Percentiles rank a stretch among this genome's conserved stretches.
Evolutionary conservation across 2,888 invertebrate genomes (phyloP).

Genomic region (Drosophila recens): DNA sequence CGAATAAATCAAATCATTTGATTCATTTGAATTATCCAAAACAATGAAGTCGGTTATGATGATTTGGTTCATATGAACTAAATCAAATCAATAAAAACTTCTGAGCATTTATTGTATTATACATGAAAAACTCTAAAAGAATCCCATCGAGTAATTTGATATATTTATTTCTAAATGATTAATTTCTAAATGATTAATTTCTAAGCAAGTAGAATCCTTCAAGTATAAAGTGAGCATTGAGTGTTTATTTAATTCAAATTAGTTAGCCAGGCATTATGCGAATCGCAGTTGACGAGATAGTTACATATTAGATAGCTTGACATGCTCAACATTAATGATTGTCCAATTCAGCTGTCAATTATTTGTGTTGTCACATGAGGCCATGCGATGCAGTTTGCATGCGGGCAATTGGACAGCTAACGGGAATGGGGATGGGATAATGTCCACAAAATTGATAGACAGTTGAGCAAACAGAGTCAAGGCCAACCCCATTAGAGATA

Average conservation of each 20-base stretch:
- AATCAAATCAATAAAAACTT: too few relatives aligned
- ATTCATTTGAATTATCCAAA: too few relatives aligned
- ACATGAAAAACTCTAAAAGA: too few relatives aligned
- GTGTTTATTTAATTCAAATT: conserved; percentile 7
- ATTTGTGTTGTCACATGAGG: conserved; percentile 45
- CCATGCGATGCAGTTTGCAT: conserved; percentile 55
- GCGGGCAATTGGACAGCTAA: conserved; percentile 20
- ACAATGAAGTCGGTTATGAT: too few relatives aligned
- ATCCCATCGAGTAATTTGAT: too few relatives aligned
- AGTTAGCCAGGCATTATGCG: not conserved
- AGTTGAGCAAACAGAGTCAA: conserved; percentile 36
- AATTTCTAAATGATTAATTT: not conserved
- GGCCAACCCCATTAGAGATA: conserved; percentile 44
- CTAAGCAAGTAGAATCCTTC: not conserved
- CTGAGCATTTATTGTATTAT: too few relatives aligned
- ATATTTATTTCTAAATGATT: too few relatives aligned
- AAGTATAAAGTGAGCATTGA: not conserved
- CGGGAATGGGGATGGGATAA: conserved; percentile 16
- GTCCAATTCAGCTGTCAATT: conserved; percentile 54
- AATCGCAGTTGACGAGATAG: conserved; percentile 2
- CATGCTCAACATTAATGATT: conserved; percentile 30
- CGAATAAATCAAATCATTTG: not conserved
- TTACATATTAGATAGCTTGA: conserved; percentile 11
- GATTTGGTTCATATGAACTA: too few relatives aligned
- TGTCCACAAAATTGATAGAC: conserved; percentile 23